Conservation (phyloP, 1,140 invertebrate genomes). For the Wiebesia pumilae region DNA sequence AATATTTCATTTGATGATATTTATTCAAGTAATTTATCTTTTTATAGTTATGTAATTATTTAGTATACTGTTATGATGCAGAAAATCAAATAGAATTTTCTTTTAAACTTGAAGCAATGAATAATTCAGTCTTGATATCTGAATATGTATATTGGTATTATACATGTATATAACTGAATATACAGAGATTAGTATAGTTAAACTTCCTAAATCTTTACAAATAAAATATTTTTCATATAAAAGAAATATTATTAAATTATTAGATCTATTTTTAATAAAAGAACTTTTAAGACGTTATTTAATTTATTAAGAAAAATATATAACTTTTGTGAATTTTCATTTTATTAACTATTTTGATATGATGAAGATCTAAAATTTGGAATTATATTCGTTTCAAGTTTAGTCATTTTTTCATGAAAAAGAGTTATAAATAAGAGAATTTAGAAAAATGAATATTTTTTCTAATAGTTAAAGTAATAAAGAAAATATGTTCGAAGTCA, state of each 20-base stretch:
- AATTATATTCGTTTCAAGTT: constrained; percentile 10
- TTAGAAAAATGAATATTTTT: neutral
- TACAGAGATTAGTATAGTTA: no score
- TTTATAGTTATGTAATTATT: neutral
- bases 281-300: no score
- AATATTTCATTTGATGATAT: neutral
- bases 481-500: neutral
- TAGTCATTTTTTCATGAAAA: neutral
- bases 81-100: neutral
- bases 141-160: neutral
- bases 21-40: neutral
- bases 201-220: no score
- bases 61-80: neutral
- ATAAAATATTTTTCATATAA: no score
- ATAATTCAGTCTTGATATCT: neutral
- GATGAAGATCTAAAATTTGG: constrained; percentile 12
- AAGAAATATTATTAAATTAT: no score
- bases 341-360: no score
- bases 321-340: no score
- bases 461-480: neutral
- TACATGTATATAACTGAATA: no score
- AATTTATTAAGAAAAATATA: no score
- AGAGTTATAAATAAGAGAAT: neutral
- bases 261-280: no score
- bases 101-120: neutral